Conservation (phyloP, 2,888 invertebrate species). For the Stegophylla sp. region DNA sequence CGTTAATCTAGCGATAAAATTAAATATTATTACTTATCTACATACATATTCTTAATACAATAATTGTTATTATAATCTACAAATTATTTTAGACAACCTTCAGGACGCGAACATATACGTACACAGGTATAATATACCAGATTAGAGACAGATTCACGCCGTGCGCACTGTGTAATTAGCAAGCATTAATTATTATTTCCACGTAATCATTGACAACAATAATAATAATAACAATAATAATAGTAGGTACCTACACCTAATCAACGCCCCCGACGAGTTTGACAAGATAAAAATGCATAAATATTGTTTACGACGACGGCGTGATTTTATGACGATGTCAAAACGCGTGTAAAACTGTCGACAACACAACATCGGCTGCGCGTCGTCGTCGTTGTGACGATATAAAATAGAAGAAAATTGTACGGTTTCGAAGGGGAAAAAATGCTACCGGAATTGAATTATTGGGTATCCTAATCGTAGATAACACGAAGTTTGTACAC, state of each 20-base stretch:
- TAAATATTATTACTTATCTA: too few species aligned
- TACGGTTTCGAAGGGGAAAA: not conserved
- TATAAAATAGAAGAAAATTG: not conserved
- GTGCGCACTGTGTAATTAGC: not conserved
- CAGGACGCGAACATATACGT: too few species aligned
- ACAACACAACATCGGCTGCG: not conserved
- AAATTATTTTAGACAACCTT: too few species aligned
- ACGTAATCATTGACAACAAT: not conserved
- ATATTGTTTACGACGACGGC: not conserved
- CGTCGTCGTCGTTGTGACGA: not conserved
- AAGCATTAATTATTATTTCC: not conserved
- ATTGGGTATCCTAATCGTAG: conserved; percentile 19
- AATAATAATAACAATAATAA: not conserved
- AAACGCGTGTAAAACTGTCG: not conserved
- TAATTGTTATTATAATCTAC: too few species aligned
- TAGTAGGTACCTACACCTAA: too few species aligned
- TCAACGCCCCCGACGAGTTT: not conserved
- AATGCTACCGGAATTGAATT: conserved; percentile 48
- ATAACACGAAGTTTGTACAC: conserved; percentile 12
- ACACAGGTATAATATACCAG: too few species aligned
- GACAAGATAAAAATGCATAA: not conserved
- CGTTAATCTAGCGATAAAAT: too few species aligned
- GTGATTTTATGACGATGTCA: not conserved
- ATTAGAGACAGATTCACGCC: too few species aligned
- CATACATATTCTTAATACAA: too few species aligned